Base-by-base conservation (phyloP, 2,113 vertebrate genomes). In the Pelecanoides urinatrix region DNA sequence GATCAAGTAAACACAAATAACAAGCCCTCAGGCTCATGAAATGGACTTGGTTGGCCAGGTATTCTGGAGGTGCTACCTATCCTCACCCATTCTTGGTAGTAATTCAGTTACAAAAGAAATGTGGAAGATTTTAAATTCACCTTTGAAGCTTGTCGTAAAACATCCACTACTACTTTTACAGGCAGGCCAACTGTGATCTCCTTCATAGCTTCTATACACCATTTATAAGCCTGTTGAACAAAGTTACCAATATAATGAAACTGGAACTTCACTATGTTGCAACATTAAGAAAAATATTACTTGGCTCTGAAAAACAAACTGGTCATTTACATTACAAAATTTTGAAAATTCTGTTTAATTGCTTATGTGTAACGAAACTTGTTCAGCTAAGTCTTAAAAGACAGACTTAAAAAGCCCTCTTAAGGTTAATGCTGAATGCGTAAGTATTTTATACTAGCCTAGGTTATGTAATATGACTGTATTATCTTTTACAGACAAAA, bases 191-290 rank as follows among this genome's bases (percentile, higher is more conserved):
- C 98, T 34, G 98, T 99, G 88, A 99, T 99, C 98, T 99, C 99
- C 97, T 99, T 99, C 99, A 99, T 99, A 73, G 99, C 99, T 96
- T 99, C 99, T 98, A 99, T 99, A 95, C 99, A 99, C 99, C 99
- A 99, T 91, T 99, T 99, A 73, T 99, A 99, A n/a, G 99, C 99
- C 99, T 99, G 96, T 40, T 76, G 88, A 92, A 62, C 61, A 91
- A 44, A 96, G 92, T 45, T 32, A 88, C 87, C 29, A 75, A 26
- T 44, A 66, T n/a, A 40, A 29, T 1, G 2, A 26, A 58, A 29
- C 21, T 56, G 45, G 8, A 73, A 66, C 50, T 62, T 53, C 36
- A 26, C 26, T 29, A 4, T 0, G 0, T 23, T 32, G 50, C 16
- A 71, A 53, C 21, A 23, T 2, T 3, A 21, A 65, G 7, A 36